Base-by-base conservation (phyloP, 2,797 vertebrate species). In the Furcifer pardalis region DNA sequence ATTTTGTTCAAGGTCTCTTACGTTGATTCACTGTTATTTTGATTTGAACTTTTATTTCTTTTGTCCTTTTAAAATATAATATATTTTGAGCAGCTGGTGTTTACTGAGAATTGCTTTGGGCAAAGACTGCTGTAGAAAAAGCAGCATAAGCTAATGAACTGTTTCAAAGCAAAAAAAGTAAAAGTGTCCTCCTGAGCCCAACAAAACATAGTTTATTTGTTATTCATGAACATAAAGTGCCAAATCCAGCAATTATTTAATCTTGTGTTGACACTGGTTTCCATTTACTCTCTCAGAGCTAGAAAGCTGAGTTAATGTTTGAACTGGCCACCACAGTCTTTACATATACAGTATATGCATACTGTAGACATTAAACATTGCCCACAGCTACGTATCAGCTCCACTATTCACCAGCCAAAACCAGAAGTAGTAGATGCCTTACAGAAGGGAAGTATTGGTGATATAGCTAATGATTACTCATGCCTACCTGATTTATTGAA, bases 301-400 rank as follows among this genome's bases (percentile, higher is more conserved):
- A 69, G 86, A 92, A 93, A 87, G 89, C 91, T 75, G 78, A 60
- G 85, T 89, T 89, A 91, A 94, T 90, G 88, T 93, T 93, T 82
- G 92, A 87, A 92, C 86, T 42, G 40, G 0, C 2, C 77, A 73
- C 65, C 90, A 66, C 86, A 71, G 75, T 59, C 87, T 77, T 87
- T 69, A 79, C 88, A 91, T 74, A 76, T 46, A n/a, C n/a, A n/a
- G n/a, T n/a, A 77, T 49, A 80, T 71, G 66, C 49, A 40, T 52
- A 71, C 62, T 86, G 32, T 40, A 91, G 86, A 90, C 86, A 82
- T 82, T 86, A 88, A 88, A 89, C 71, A 88, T 84, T 44, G 87
- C 40, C 35, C 80, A 74, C 74, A 4, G 72, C 89, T 91, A 90
- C 79, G 82, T 86, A 49, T 49, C 35, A 59, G 78, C 84, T 85